Evolutionary conservation across 2,888 invertebrate genomes (phyloP).

Genomic region (Bruchidius siliquastri): DNA sequence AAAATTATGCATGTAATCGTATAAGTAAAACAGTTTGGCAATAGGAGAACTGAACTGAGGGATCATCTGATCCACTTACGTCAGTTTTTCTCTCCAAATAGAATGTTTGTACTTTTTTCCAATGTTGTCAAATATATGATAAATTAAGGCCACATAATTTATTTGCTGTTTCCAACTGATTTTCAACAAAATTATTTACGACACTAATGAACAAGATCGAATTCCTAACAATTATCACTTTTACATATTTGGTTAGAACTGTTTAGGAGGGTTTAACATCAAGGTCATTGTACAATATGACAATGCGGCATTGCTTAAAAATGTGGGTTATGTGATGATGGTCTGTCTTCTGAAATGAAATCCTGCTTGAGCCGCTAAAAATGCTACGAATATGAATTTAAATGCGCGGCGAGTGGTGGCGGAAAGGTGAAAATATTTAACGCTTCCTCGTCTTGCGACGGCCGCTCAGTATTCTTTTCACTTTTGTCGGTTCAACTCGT

Average conservation of each 20-base stretch:
- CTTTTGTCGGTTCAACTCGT: neutral
- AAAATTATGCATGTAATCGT: too few relatives aligned
- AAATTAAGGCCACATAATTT: too few relatives aligned
- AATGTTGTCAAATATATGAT: too few relatives aligned
- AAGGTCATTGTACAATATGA: neutral
- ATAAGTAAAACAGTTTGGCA: too few relatives aligned
- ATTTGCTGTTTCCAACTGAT: too few relatives aligned
- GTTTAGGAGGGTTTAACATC: neutral
- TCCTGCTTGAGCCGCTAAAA: neutral
- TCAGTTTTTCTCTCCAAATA: neutral
- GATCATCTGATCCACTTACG: neutral
- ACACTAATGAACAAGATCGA: too few relatives aligned
- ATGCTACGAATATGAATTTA: neutral
- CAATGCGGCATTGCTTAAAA: neutral
- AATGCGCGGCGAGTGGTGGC: neutral
- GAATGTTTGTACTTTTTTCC: too few relatives aligned
- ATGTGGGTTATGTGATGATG: neutral
- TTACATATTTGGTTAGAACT: too few relatives aligned
- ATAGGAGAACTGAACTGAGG: neutral
- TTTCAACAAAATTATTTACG: too few relatives aligned
- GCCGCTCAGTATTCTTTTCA: neutral
- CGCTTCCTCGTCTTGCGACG: constrained; percentile 1
- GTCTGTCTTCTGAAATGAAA: neutral
- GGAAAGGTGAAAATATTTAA: constrained; percentile 16
- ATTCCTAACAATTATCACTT: too few relatives aligned